phyloP scores from a whole-genome alignment of 2,888 invertebrate genomes.

The Psylliodes chrysocephalus region DNA sequence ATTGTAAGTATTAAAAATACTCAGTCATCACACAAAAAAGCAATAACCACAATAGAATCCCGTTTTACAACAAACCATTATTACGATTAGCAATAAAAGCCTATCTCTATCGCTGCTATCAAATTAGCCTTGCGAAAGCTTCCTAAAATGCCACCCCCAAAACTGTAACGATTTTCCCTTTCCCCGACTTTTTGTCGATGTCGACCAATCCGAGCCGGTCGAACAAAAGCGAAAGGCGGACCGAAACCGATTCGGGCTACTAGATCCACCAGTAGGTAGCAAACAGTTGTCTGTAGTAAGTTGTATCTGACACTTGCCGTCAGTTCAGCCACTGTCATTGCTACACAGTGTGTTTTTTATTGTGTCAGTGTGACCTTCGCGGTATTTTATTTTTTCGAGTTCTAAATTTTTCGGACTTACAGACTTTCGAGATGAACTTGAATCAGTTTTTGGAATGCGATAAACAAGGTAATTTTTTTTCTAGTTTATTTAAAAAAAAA shows the following conservation, averaged over 20 bases:
- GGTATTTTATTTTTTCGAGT: slow-evolving; percentile 8
- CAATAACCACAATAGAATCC: neutral
- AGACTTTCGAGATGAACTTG: slow-evolving; percentile 24
- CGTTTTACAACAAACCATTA: neutral
- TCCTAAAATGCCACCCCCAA: slow-evolving; percentile 34
- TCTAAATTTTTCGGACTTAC: neutral
- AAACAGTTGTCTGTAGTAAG: slow-evolving; percentile 37
- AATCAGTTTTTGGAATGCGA: slow-evolving; percentile 29
- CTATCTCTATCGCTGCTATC: neutral
- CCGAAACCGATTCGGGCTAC: slow-evolving; percentile 29
- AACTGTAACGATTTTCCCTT: slow-evolving; percentile 38
- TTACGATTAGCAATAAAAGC: neutral
- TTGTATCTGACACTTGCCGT: slow-evolving; percentile 36
- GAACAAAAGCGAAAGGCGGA: slow-evolving; percentile 36
- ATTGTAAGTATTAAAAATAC: too few species aligned
- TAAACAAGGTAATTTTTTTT: slow-evolving; percentile 14
- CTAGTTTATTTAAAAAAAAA: too few species aligned
- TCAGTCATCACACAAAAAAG: too few species aligned
- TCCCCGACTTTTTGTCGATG: slow-evolving; percentile 11
- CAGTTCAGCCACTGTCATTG: slow-evolving; percentile 22
- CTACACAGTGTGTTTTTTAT: slow-evolving; percentile 27
- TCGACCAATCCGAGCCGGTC: slow-evolving; percentile 28
- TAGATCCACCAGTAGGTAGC: slow-evolving; percentile 38
- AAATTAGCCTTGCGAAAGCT: slow-evolving; percentile 21
- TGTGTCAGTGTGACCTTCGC: neutral